Evolutionary conservation across 2,888 invertebrate genomes (phyloP), one percentile per base, ranked within the genome.

Genomic region (Galerucella pusilla): DNA sequence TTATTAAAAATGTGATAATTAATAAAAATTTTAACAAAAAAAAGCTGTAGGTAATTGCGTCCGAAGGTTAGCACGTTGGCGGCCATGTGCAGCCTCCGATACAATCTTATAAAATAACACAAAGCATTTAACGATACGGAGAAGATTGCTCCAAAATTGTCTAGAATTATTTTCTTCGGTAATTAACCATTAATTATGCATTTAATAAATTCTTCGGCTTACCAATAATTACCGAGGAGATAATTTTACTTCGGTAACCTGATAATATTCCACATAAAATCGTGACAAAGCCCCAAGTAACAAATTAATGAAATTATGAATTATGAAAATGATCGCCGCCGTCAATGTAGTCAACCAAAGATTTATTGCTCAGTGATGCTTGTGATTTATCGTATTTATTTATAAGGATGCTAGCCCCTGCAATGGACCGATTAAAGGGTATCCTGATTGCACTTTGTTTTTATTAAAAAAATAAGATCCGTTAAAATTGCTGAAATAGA

Each of bases 271-370:
- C 85, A 86, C 87, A 87, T 87, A 87, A 87, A 88, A 87, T 88
- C 88, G 88, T 88, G 88, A 88, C 88, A 88, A 87, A 87, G 88
- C 88, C 88, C 81, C 85, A 81, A 88, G 88, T 88, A 87, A 88
- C 88, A 87, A 88, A 88, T 88, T 88, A 88, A 88, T 88, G 88
- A 88, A 88, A 88, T 88, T 88, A 88, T 87, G 88, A 88, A 88
- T 88, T 88, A 88, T 88, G 88, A 88, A 88, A 88, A 88, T 87
- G 88, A 88, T 88, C 87, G 87, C 87, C 84, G 83, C 84, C 85
- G 85, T 85, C 85, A 84, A 84, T 85, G 82, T 81, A 86, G 83
- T 80, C 80, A 83, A 70, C 83, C 85, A 84, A 78, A 68, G 77
- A 75, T 71, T 78, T 79, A 68, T 61, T 81, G 75, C 59, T 25